Evolutionary conservation across 2,113 vertebrate species (phyloP).

Genomic region (Geococcyx californianus): DNA sequence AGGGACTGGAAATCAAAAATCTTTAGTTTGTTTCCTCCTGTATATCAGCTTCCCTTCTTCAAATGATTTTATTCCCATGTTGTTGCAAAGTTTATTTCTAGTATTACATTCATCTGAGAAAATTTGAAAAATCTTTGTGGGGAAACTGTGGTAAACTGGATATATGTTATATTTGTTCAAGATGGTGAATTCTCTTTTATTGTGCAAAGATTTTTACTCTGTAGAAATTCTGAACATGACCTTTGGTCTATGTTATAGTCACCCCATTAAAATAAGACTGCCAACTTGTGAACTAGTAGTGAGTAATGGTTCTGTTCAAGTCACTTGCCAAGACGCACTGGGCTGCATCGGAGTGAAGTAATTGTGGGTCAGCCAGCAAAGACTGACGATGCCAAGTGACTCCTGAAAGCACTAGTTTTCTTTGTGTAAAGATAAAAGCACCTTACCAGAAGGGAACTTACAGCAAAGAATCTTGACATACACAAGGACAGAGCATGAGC

Average conservation of each 20-base stretch:
- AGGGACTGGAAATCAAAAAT: neutral
- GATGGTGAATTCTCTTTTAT: neutral
- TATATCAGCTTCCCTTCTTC: neutral
- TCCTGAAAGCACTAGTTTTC: neutral
- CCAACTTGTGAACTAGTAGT: neutral
- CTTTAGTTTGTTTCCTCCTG: neutral
- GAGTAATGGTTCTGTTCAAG: neutral
- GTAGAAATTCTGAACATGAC: neutral
- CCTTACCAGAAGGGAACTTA: neutral
- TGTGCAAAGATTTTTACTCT: neutral
- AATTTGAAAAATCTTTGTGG: neutral
- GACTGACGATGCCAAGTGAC: neutral
- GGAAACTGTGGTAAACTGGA: neutral
- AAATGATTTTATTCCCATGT: neutral
- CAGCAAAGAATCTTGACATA: neutral
- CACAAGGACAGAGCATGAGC: neutral
- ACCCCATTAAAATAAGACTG: neutral
- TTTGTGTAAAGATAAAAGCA: neutral
- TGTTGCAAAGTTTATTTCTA: neutral
- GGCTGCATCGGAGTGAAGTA: neutral
- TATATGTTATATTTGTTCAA: neutral
- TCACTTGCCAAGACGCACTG: neutral
- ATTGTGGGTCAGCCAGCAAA: neutral
- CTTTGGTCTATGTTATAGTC: neutral
- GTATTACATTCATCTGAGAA: neutral